Evolutionary conservation across 2,888 invertebrate genomes (phyloP).

Genomic region (Alentia gelatinosa): DNA sequence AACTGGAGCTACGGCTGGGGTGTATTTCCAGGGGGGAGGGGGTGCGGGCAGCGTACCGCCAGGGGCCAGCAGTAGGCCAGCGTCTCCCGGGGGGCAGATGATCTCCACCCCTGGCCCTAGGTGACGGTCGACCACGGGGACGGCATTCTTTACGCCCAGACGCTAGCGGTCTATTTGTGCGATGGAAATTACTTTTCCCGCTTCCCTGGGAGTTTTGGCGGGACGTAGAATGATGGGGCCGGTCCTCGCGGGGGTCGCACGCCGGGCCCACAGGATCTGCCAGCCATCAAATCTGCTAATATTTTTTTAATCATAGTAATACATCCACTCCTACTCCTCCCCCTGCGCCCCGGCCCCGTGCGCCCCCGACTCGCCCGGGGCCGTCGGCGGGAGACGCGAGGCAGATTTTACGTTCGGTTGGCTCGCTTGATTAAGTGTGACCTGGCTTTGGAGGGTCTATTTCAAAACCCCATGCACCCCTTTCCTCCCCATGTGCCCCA

Average conservation of each 20-base stretch:
- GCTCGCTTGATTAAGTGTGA: conserved; percentile 24
- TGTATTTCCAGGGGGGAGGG: background rate
- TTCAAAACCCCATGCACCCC: background rate
- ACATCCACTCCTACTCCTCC: conserved; percentile 15
- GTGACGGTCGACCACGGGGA: background rate
- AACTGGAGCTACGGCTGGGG: background rate
- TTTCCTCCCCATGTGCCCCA: background rate
- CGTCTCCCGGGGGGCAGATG: conserved; percentile 35
- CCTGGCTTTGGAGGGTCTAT: background rate
- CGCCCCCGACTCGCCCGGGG: background rate
- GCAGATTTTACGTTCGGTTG: conserved; percentile 13
- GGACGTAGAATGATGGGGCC: background rate
- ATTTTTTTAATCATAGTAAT: conserved; percentile 45
- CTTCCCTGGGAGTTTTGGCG: background rate
- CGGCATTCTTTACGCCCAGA: background rate
- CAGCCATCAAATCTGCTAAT: conserved; percentile 35
- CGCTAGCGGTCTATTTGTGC: conserved; percentile 41
- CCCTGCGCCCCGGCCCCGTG: background rate
- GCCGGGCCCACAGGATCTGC: background rate
- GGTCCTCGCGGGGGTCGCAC: background rate
- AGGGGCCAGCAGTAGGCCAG: background rate
- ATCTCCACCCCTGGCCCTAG: background rate
- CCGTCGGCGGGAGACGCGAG: background rate
- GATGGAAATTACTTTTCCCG: conserved; percentile 47
- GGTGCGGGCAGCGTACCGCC: background rate